Evolutionary conservation across 2,797 vertebrate species (phyloP).

Genomic region (Manis pentadactyla): DNA sequence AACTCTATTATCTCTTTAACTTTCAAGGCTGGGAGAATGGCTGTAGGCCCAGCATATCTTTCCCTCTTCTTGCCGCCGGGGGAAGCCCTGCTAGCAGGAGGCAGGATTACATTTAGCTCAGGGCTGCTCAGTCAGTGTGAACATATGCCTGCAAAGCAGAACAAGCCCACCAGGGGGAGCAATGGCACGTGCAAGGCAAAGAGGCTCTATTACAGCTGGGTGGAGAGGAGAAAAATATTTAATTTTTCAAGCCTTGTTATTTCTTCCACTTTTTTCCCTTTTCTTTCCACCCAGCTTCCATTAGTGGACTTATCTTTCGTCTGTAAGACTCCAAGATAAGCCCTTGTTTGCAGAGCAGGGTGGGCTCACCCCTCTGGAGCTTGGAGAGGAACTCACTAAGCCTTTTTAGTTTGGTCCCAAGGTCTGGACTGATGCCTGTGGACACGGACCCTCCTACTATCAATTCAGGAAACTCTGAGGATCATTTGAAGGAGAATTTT

Average conservation of each 20-base stretch:
- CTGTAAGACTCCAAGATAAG: background rate
- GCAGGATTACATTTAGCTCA: background rate
- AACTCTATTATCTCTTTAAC: background rate
- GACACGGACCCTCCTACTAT: background rate
- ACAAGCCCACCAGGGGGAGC: constrained; percentile 83
- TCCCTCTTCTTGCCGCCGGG: background rate
- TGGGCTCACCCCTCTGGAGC: background rate
- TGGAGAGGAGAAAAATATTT: background rate
- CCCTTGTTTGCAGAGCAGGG: background rate
- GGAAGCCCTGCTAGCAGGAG: background rate
- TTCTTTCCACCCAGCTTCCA: background rate
- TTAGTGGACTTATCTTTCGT: background rate
- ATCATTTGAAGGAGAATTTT: background rate
- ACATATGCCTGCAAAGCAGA: background rate
- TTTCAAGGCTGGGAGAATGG: background rate
- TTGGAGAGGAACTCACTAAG: background rate
- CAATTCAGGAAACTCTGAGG: background rate
- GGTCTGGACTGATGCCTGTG: fast-evolving
- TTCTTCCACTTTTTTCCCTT: background rate
- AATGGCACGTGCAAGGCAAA: constrained; percentile 37
- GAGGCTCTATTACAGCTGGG: background rate
- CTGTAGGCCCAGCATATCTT: background rate
- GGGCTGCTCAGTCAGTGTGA: background rate
- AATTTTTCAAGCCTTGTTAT: background rate
- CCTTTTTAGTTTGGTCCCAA: background rate